Conservation (phyloP, 2,113 vertebrate genomes). For the Atlantisia rogersi region DNA sequence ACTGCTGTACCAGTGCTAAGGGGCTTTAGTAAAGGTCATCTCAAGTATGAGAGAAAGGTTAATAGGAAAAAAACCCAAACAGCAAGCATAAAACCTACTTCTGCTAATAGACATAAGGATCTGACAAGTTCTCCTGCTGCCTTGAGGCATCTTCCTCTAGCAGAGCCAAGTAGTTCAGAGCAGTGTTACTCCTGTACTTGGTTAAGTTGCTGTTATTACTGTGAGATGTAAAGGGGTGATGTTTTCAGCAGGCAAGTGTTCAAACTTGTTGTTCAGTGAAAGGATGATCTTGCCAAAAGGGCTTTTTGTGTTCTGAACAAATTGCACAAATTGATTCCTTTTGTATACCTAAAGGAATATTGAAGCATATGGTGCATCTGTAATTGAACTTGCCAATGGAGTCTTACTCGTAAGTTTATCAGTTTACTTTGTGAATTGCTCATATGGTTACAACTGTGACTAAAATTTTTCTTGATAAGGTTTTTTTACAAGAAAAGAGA, state of each 20-base stretch:
- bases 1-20: not conserved
- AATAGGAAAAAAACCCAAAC: not conserved
- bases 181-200: fast-evolving
- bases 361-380: constrained; percentile 16
- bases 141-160: not conserved
- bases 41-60: not conserved
- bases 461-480: not conserved
- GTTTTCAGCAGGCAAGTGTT: not conserved
- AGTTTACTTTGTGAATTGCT: constrained; percentile 36
- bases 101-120: fast-evolving
- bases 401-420: constrained; percentile 1
- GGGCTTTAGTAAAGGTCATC: not conserved
- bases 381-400: constrained; percentile 25
- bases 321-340: constrained; percentile 19
- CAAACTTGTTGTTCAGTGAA: constrained; percentile 21
- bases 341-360: constrained; percentile 14
- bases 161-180: not conserved
- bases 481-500: not conserved
- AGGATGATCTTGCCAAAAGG: not conserved
- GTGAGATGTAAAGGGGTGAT: not conserved
- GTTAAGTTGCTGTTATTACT: not conserved
- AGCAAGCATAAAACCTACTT: not conserved
- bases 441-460: constrained; percentile 1
- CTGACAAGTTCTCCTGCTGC: not conserved
- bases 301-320: not conserved